Percentiles rank a stretch among this genome's conserved stretches.
Evolutionary conservation across 1,140 invertebrate species (phyloP).

Genomic region (Drosophila sulfurigaster): DNA sequence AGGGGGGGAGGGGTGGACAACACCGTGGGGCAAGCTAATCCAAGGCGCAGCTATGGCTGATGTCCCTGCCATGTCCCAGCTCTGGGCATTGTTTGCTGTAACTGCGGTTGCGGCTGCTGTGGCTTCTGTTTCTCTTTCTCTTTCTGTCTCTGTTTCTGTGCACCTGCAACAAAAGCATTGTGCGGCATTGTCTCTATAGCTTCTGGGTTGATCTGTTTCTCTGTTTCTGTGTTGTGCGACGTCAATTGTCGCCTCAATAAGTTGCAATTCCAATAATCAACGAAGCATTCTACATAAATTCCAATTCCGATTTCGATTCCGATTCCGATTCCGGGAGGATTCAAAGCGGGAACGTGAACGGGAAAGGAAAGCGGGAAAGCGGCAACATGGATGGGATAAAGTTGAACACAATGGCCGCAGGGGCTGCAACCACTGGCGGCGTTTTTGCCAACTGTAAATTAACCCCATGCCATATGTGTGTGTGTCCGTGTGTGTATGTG

Average conservation of each 20-base stretch:
- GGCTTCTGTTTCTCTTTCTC: constrained; percentile 4
- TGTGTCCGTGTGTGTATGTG: neutral
- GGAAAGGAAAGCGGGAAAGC: neutral
- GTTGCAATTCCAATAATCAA: constrained; percentile 19
- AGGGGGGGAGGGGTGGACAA: too few relatives aligned
- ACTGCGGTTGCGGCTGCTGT: neutral
- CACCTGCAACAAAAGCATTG: constrained; percentile 43
- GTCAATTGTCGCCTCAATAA: constrained; percentile 33
- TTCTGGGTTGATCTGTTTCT: constrained; percentile 8
- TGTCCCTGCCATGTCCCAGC: constrained; percentile 1
- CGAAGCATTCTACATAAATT: constrained; percentile 19
- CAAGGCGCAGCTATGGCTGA: constrained; percentile 9
- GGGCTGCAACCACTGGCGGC: constrained; percentile 35
- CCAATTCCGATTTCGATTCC: constrained; percentile 38
- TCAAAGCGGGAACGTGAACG: neutral
- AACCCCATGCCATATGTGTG: constrained; percentile 40
- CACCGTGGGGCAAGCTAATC: neutral
- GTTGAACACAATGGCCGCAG: constrained; percentile 24
- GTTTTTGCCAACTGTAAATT: constrained; percentile 35
- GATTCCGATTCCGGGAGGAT: constrained; percentile 2
- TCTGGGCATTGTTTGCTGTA: constrained; percentile 10
- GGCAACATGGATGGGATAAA: neutral
- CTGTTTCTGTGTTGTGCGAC: constrained; percentile 7
- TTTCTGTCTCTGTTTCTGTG: neutral
- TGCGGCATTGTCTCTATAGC: constrained; percentile 27